phyloP scores from a whole-genome alignment of 35 echinoderm and acorn worm species.

The Patiria miniata region DNA sequence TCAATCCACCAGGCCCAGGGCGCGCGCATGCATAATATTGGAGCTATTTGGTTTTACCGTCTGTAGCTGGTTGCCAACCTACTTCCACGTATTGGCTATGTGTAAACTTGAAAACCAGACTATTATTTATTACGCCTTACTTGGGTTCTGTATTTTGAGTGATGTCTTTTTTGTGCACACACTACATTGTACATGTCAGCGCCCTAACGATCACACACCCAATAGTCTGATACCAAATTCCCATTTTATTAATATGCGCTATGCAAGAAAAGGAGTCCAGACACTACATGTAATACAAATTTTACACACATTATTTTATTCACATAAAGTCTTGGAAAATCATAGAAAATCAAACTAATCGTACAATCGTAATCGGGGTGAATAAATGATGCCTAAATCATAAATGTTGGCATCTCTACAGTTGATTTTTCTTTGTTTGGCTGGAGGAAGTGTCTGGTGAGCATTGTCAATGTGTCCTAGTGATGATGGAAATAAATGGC shows the following conservation, averaged over 20 bases:
- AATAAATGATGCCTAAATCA: neutral
- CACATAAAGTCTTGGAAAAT: neutral
- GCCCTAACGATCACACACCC: neutral
- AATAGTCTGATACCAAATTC: no score
- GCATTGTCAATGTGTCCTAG: no score
- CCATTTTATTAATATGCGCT: neutral
- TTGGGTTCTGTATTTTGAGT: neutral
- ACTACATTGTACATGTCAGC: neutral
- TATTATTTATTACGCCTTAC: no score
- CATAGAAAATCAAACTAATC: neutral
- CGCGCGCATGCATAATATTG: neutral
- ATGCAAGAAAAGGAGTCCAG: neutral
- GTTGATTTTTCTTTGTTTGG: neutral
- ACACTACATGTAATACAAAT: neutral
- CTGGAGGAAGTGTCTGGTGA: neutral
- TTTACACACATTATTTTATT: neutral
- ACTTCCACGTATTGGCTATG: neutral
- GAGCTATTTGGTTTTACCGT: neutral
- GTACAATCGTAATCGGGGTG: neutral
- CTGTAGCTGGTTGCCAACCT: no score
- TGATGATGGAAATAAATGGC: no score
- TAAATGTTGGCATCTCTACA: conserved; percentile 13
- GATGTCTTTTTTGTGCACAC: neutral
- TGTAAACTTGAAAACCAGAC: no score
- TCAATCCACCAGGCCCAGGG: neutral